Evolutionary conservation across 2,113 vertebrate species (phyloP).

Genomic region (Echinops telfairi): DNA sequence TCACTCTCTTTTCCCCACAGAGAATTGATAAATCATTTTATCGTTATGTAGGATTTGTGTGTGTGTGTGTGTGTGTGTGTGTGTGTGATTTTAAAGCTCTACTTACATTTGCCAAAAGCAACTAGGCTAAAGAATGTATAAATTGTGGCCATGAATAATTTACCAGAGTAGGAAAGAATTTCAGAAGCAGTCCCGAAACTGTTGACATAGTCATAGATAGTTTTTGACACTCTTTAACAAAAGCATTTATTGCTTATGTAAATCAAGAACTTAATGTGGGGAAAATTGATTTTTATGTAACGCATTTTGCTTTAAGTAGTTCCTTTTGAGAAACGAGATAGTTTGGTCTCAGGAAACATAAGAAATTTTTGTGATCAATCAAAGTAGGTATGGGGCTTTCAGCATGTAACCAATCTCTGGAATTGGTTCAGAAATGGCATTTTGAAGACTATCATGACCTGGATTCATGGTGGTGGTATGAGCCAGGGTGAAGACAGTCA

Average conservation of each 20-base stretch:
- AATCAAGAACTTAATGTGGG: constrained; percentile 23
- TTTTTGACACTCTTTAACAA: constrained; percentile 40
- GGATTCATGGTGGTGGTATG: neutral
- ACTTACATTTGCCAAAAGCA: constrained; percentile 22
- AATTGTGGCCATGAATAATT: neutral
- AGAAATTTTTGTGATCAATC: constrained; percentile 17
- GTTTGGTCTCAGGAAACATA: constrained; percentile 20
- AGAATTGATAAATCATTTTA: constrained; percentile 29
- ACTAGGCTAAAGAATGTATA: constrained; percentile 31
- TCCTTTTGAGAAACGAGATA: neutral
- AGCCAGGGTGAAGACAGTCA: neutral
- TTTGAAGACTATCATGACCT: neutral
- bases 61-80: too few species aligned
- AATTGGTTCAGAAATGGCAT: neutral
- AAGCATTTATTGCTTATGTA: constrained; percentile 23
- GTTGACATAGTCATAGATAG: constrained; percentile 6
- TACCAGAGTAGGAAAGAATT: constrained; percentile 22
- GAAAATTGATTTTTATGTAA: neutral
- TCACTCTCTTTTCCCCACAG: neutral
- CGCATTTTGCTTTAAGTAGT: neutral
- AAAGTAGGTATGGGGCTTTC: neutral
- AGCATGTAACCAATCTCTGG: constrained; percentile 1
- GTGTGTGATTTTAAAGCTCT: neutral
- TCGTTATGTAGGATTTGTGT: constrained; percentile 31
- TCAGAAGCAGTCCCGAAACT: constrained; percentile 27